Evolutionary conservation across 1,140 invertebrate genomes (phyloP).

Genomic region (Drosophila tani): DNA sequence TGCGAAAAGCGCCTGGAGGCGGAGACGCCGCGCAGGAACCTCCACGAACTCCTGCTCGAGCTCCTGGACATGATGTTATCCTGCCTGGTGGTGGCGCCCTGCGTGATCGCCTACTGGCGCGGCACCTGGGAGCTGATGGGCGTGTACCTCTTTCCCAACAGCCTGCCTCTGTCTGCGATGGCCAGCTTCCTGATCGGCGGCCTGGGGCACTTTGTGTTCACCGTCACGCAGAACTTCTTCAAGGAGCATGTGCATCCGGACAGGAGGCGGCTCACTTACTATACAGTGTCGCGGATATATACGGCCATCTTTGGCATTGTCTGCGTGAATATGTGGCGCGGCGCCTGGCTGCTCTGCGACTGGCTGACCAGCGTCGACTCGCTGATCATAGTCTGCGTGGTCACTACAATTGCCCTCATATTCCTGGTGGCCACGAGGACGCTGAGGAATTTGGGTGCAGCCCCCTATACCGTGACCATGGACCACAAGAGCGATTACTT

Average conservation of each 20-base stretch:
- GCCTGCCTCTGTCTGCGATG: conserved; percentile 87
- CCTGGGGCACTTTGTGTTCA: conserved; percentile 89
- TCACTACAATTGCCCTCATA: conserved; percentile 88
- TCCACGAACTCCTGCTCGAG: conserved; percentile 87
- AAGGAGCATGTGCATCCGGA: conserved; percentile 88
- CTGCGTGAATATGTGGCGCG: conserved; percentile 94
- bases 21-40: conserved; percentile 72
- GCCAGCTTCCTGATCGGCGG: conserved; percentile 90
- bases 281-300: conserved; percentile 90
- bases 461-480: conserved; percentile 91
- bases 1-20: conserved; percentile 73
- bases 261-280: conserved; percentile 89
- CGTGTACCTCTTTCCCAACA: conserved; percentile 88
- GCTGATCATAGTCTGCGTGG: conserved; percentile 87
- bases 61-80: conserved; percentile 90
- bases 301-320: conserved; percentile 91
- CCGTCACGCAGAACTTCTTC: conserved; percentile 88
- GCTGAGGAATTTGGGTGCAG: conserved; percentile 92
- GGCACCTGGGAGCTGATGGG: conserved; percentile 93
- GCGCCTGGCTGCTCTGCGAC: conserved; percentile 91
- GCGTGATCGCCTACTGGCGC: conserved; percentile 94
- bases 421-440: conserved; percentile 88
- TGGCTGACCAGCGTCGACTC: conserved; percentile 88
- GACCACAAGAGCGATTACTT: conserved; percentile 92
- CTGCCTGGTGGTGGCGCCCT: conserved; percentile 90